Conservation (phyloP, 1,140 invertebrate genomes). For the Brevipalpus yothersi region DNA sequence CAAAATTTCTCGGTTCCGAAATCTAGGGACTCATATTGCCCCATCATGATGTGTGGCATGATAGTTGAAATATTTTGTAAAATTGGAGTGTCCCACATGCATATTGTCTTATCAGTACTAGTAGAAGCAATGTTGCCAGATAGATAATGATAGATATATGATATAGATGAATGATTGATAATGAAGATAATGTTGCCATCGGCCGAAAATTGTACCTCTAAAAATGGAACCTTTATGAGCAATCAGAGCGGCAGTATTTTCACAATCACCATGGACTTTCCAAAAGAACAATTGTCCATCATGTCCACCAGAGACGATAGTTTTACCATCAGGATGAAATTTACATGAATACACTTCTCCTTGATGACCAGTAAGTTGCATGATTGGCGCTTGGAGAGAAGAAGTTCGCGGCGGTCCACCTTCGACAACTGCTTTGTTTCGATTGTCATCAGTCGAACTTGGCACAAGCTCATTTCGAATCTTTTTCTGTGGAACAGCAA, state of each 20-base stretch:
- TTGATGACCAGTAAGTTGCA: slow-evolving; percentile 87
- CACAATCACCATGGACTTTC: slow-evolving; percentile 94
- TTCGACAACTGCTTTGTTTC: not conserved
- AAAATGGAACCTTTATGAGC: slow-evolving; percentile 89
- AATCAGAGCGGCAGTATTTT: slow-evolving; percentile 68
- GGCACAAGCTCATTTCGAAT: not conserved
- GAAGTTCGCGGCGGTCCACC: slow-evolving; percentile 55
- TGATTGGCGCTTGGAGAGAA: slow-evolving; percentile 69
- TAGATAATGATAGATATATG: too few relatives aligned
- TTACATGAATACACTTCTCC: slow-evolving; percentile 79
- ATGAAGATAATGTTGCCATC: slow-evolving; percentile 51
- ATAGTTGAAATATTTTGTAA: slow-evolving; percentile 61
- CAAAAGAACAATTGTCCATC: slow-evolving; percentile 89
- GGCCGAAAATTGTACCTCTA: slow-evolving; percentile 84
- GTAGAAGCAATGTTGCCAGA: slow-evolving; percentile 1
- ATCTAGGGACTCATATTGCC: too few relatives aligned
- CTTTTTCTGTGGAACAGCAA: not conserved
- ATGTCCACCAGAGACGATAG: slow-evolving; percentile 81
- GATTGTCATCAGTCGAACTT: not conserved
- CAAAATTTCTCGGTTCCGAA: too few relatives aligned
- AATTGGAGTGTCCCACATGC: slow-evolving; percentile 76
- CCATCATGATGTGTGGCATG: too few relatives aligned
- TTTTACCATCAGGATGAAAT: slow-evolving; percentile 87
- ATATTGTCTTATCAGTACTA: slow-evolving; percentile 80
- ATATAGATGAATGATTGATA: too few relatives aligned